phyloP scores from a whole-genome alignment of 2,113 vertebrate species.

The Perognathus longimembris region DNA sequence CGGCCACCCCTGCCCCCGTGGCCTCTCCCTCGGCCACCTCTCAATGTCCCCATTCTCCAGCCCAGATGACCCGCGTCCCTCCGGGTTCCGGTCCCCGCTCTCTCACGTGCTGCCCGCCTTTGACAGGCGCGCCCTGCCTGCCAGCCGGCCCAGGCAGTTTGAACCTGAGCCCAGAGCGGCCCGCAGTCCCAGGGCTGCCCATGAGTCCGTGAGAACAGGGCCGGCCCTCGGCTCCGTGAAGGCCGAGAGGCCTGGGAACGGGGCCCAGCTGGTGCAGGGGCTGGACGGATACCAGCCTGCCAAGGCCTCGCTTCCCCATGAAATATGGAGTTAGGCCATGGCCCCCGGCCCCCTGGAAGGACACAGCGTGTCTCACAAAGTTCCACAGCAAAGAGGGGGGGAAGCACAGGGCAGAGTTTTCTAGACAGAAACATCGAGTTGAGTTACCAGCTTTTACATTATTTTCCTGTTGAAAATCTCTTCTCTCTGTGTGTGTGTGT shows the following conservation, averaged over 20 bases:
- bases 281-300: too few relatives aligned
- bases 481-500: too few relatives aligned
- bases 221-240: too few relatives aligned
- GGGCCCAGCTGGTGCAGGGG: too few relatives aligned
- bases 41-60: rapidly evolving
- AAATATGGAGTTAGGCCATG: rapidly evolving
- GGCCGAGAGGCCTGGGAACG: too few relatives aligned
- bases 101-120: rapidly evolving
- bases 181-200: not conserved
- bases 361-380: not conserved
- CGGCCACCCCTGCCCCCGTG: rapidly evolving
- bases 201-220: not conserved
- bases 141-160: rapidly evolving
- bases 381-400: not conserved
- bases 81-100: rapidly evolving
- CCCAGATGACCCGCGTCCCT: rapidly evolving
- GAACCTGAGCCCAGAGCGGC: not conserved
- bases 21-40: not conserved
- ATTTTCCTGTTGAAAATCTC: not conserved
- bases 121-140: not conserved
- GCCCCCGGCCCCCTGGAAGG: not conserved
- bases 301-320: not conserved
- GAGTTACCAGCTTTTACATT: not conserved
- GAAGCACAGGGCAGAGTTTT: not conserved
- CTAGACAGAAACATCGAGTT: not conserved